Evolutionary conservation across 2,888 invertebrate species (phyloP).

Genomic region (Apamea anceps): DNA sequence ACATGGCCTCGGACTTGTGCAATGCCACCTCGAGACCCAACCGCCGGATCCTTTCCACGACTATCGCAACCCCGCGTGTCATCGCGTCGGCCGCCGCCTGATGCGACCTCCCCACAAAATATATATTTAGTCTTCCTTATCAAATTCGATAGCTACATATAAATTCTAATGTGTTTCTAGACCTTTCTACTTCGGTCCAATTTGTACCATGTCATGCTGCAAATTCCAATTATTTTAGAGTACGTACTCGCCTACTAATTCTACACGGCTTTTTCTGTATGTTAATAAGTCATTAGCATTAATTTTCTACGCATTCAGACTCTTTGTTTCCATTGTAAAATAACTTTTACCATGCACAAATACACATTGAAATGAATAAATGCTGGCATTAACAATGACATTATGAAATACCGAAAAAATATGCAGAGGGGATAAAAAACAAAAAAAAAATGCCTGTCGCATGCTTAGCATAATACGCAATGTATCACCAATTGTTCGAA

Average conservation of each 20-base stretch:
- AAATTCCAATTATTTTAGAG: constrained; percentile 27
- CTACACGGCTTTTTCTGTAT: constrained; percentile 26
- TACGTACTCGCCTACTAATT: constrained; percentile 7
- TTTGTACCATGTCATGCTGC: constrained; percentile 11
- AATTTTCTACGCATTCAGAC: constrained; percentile 16
- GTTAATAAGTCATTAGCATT: constrained; percentile 24
- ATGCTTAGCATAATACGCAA: not conserved
- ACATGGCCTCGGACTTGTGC: too few relatives aligned
- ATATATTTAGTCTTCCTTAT: not conserved
- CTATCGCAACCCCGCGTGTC: too few relatives aligned
- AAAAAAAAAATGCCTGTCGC: not conserved
- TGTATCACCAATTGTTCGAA: not conserved
- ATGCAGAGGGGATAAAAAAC: not conserved
- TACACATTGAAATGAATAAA: not conserved
- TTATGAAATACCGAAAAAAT: not conserved
- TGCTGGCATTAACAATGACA: constrained; percentile 5
- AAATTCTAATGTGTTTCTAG: constrained; percentile 15
- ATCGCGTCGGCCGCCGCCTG: too few relatives aligned
- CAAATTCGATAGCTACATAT: not conserved
- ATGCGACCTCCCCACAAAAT: too few relatives aligned
- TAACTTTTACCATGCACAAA: not conserved
- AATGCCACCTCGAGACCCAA: too few relatives aligned
- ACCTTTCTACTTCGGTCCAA: not conserved
- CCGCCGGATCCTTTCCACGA: too few relatives aligned
- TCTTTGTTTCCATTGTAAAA: constrained; percentile 2